phyloP scores from a whole-genome alignment of 2,888 invertebrate genomes.

The Ormyrus pomaceus region DNA sequence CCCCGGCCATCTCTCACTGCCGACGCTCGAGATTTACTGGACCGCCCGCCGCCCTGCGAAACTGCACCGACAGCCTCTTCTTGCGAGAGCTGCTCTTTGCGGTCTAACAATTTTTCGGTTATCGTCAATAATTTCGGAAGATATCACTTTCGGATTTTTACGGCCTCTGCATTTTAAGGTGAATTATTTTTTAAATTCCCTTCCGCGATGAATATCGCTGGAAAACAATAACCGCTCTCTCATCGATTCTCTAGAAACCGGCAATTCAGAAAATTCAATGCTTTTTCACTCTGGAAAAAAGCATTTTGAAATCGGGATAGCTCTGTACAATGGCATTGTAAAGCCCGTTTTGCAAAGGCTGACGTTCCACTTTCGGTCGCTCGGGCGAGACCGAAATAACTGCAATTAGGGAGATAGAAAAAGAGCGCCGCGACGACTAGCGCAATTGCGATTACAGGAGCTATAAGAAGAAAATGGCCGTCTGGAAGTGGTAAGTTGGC shows the following conservation, averaged over 20 bases:
- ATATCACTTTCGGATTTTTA: no score
- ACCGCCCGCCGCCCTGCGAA: no score
- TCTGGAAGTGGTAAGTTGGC: slow-evolving; percentile 56
- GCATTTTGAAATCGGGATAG: slow-evolving; percentile 13
- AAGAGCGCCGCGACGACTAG: neutral
- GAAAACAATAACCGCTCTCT: no score
- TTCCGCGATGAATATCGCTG: no score
- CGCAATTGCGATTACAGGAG: slow-evolving; percentile 51
- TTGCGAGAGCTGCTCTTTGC: no score
- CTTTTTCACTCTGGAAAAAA: slow-evolving; percentile 5
- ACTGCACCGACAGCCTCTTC: no score
- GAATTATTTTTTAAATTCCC: no score
- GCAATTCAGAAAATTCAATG: slow-evolving; percentile 8
- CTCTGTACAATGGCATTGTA: neutral
- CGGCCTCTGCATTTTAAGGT: no score
- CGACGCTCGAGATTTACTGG: neutral
- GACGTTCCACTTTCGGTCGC: slow-evolving; percentile 1
- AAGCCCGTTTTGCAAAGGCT: slow-evolving; percentile 18
- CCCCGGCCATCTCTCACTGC: slow-evolving; percentile 3
- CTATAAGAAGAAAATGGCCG: slow-evolving; percentile 47
- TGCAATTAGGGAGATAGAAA: slow-evolving; percentile 49
- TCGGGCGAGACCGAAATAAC: slow-evolving; percentile 36
- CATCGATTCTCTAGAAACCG: no score
- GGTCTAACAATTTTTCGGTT: no score
- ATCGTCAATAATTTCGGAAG: no score